Base-by-base conservation (phyloP, 2,113 vertebrate species). In the Phasianus colchicus region DNA sequence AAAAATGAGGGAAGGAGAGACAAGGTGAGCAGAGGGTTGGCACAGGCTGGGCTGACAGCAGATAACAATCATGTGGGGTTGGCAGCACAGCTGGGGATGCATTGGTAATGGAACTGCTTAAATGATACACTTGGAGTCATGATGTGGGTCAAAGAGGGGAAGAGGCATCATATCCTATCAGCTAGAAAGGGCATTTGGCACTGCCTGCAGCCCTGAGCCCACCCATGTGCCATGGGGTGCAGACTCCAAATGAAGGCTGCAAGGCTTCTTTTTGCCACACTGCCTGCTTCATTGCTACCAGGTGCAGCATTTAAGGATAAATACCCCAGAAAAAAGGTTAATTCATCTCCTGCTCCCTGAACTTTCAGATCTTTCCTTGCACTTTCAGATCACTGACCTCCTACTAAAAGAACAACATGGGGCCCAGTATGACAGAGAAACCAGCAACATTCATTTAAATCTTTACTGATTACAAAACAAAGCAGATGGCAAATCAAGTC, bases 391-490 rank as follows among this genome's bases (percentile, higher is more conserved):
- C 10, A 52, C 38, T 11, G 6, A 0, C 50, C 17, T 34, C 78
- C 32, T 18, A 43, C 72, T 22, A 57, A 66, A 81, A 66, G 10
- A 11, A 24, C 11, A 48, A 29, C 1, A 5, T 43, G 38, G 67
- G 27, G 66, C n/a, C n/a, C 40, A 73, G 11, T 15, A 43, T 9
- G 79, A 82, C 78, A 86, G 74, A 77, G 43, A 72, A 94, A 75
- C 19, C 20, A 6, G 52, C 50, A 63, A 42, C 77, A 47, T 83
- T 67, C 82, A 87, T 89, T 94, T 60, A 83, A 80, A 92, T 92
- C 75, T 32, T 71, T 83, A 61, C 84, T 79, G 63, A 64, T 81
- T 82, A 84, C 84, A 76, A 83, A 95, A 96, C 54, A 82, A 96
- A 94, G 80, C 77, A 65, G 36, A 89, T 66, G 67, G 79, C 73